Evolutionary conservation across 2,888 invertebrate species (phyloP).

Genomic region (Spisula solida): DNA sequence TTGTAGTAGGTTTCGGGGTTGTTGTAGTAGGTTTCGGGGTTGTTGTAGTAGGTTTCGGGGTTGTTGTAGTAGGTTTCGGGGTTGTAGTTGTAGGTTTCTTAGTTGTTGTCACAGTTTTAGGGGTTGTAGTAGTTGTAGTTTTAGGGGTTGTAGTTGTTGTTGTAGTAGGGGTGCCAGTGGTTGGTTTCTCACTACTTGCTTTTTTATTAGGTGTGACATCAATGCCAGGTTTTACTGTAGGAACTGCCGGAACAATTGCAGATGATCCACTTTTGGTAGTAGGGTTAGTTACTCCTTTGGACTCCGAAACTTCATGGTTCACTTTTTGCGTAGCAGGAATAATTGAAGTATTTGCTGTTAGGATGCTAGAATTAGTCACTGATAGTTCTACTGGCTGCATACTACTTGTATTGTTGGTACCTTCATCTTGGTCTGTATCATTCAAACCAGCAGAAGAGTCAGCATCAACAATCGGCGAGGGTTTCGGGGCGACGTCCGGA

Average conservation of each 20-base stretch:
- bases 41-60: constrained; percentile 33
- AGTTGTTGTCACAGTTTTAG: constrained; percentile 41
- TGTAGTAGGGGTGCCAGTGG: constrained; percentile 26
- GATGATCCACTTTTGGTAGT: no score
- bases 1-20: constrained; percentile 52
- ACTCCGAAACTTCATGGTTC: background rate
- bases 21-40: constrained; percentile 44
- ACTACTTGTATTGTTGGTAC: background rate
- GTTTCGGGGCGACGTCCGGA: background rate
- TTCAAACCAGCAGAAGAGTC: background rate
- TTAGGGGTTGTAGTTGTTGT: constrained; percentile 25
- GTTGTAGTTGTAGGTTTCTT: constrained; percentile 45
- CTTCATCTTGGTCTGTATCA: background rate
- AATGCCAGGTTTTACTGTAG: background rate
- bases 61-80: constrained; percentile 8
- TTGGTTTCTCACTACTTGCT: background rate
- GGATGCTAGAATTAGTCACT: background rate
- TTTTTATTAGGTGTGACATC: background rate
- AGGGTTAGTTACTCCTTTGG: background rate
- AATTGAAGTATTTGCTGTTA: background rate
- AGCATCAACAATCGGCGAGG: background rate
- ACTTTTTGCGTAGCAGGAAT: background rate
- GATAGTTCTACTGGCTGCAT: background rate
- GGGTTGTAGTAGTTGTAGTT: constrained; percentile 31
- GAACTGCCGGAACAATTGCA: background rate